Conservation (phyloP, 2,888 invertebrate genomes). For the Ormyrus pomaceus region DNA sequence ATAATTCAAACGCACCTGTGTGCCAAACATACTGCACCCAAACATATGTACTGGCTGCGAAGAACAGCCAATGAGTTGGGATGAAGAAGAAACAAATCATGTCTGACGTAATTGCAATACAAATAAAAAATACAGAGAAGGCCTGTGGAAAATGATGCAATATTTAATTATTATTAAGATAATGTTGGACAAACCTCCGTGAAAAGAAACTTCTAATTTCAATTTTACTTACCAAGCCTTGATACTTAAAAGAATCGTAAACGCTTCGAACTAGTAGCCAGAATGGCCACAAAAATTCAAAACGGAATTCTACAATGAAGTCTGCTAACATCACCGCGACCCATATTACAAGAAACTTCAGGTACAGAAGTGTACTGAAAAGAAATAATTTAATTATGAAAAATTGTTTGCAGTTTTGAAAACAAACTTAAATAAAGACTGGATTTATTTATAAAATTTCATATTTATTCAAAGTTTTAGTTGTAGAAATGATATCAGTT, state of each 20-base stretch:
- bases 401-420: neutral
- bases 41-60: conserved; percentile 98
- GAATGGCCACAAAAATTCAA: conserved; percentile 99
- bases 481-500: no score
- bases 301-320: conserved; percentile 98
- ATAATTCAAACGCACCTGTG: conserved; percentile 82
- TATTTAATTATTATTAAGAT: conserved; percentile 5
- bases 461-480: no score
- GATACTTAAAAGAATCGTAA: conserved; percentile 98
- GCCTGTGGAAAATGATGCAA: conserved; percentile 81
- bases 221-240: conserved; percentile 89
- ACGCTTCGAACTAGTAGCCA: conserved; percentile 97
- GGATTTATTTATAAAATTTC: neutral
- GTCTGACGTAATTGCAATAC: conserved; percentile 97
- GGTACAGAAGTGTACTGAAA: conserved; percentile 94
- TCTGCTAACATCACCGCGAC: conserved; percentile 95
- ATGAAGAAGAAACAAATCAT: conserved; percentile 99
- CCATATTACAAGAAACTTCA: conserved; percentile 97
- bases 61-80: conserved; percentile 98
- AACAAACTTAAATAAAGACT: neutral
- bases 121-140: conserved; percentile 98
- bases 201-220: neutral
- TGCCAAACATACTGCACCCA: conserved; percentile 99
- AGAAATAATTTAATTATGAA: conserved; percentile 3
- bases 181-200: no score